Conservation (phyloP, 2,888 invertebrate genomes). For the Drosophila paracracens region DNA sequence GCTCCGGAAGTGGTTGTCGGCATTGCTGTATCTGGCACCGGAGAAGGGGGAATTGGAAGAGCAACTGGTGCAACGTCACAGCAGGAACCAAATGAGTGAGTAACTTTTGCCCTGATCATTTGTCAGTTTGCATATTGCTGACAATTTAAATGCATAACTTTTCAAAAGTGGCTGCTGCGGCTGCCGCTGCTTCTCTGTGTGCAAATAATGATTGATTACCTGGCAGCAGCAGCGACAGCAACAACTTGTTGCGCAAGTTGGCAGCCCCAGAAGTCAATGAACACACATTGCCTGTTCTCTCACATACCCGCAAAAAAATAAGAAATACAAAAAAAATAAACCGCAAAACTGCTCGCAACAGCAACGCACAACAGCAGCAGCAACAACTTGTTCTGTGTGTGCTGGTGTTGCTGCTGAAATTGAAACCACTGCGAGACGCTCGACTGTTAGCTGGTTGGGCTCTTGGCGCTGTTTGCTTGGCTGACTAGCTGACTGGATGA, state of each 20-base stretch:
- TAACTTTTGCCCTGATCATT: constrained; percentile 75
- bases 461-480: constrained; percentile 32
- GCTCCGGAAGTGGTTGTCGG: constrained; percentile 58
- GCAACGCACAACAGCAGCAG: constrained; percentile 42
- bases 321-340: constrained; percentile 14
- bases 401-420: constrained; percentile 62
- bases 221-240: constrained; percentile 48
- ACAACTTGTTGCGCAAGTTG: constrained; percentile 59
- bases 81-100: constrained; percentile 79
- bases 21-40: constrained; percentile 9
- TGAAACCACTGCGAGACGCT: constrained; percentile 68
- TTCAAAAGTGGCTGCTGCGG: constrained; percentile 43
- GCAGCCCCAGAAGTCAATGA: constrained; percentile 78
- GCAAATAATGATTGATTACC: constrained; percentile 80
- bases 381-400: constrained; percentile 65
- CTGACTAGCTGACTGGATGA: constrained; percentile 42
- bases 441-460: constrained; percentile 32
- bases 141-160: constrained; percentile 81
- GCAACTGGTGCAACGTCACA: constrained; percentile 48
- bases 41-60: not conserved
- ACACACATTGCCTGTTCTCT: constrained; percentile 77
- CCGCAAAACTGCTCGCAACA: constrained; percentile 64
- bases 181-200: constrained; percentile 34
- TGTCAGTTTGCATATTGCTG: constrained; percentile 79
- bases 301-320: not conserved